Evolutionary conservation across 2,888 invertebrate species (phyloP), one percentile per base, ranked within the genome.

Genomic region (Eumerus sabulonum): DNA sequence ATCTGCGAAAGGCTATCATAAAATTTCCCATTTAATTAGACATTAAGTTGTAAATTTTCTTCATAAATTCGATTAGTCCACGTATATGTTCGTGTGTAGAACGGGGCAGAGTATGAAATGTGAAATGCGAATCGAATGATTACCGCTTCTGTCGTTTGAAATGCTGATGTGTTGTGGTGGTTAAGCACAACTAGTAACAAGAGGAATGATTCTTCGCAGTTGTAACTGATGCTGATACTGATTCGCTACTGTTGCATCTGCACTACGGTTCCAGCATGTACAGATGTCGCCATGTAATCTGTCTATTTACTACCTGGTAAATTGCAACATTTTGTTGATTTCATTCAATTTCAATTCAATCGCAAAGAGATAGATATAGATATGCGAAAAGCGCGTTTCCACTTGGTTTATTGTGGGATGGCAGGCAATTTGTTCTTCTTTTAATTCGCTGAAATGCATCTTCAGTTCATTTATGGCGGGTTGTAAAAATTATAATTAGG

Each of bases 11-110:
- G 76, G 56, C 57, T 62, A 53, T 62, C 44, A 71, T 77, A 77
- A 77, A 72, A 72, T 62, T 72, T 72, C 51, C 53, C 67, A 77
- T 77, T 72, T 77, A 77, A 77, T 72, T 77, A 72, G 76, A 77
- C 71, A 47, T 66, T 62, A 57, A 45, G 67, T 72, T 66, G 76
- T 77, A 77, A 72, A 72, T 77, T 77, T 77, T 44, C 57, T 40
- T 66, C 51, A 72, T 77, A 77, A 77, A 77, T 77, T 77, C 76
- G 72, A 72, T 77, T 72, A 67, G 51, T 35, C 35, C 42, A n/a
- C 16, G 16, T 40, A 35, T 27, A 2, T 7, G 27, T 27, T 27
- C 4, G 38, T 42, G 12, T 40, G 1, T 27, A 4, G 27, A 27
- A 27, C 27, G 3, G 27, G 27, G 2, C 3, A 27, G 27, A 27